These are phyloP conservation scores for Dynastes maya DNA, from an alignment of 2,888 invertebrate species.

Conservation along the genomic window DNA sequence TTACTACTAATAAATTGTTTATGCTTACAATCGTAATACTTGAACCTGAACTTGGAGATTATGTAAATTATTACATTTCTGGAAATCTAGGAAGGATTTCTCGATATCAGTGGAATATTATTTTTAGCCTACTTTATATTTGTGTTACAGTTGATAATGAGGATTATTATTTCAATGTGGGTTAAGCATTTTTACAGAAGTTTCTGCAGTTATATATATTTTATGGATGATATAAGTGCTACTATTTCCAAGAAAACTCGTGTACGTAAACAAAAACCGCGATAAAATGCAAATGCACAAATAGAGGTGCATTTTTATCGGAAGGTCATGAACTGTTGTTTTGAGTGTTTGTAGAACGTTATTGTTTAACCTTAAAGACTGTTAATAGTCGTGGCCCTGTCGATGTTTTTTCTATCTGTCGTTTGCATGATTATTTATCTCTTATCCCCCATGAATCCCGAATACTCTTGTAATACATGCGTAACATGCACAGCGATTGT, in stretches of 20 bases:
- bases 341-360: neutral
- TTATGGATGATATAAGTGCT: too few species aligned
- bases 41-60: constrained; percentile 33
- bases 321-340: constrained; percentile 9
- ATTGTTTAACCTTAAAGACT: neutral
- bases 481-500: neutral
- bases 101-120: neutral
- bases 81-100: constrained; percentile 10
- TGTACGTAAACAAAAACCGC: neutral
- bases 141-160: too few species aligned
- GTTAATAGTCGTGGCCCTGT: neutral
- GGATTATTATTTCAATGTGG: too few species aligned
- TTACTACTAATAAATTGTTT: constrained; percentile 1
- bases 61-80: constrained; percentile 7
- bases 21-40: constrained; percentile 1
- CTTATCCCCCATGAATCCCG: neutral
- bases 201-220: too few species aligned
- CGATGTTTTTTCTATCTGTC: neutral
- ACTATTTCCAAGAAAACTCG: too few species aligned
- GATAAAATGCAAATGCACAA: neutral
- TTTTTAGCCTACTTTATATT: too few species aligned
- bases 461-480: neutral
- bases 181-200: too few species aligned
- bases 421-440: constrained; percentile 2
- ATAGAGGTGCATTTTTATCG: constrained; percentile 13